Percentiles rank a stretch among this genome's conserved stretches.
Conservation (phyloP, 2,888 invertebrate species). For the Stramonita haemastoma region DNA sequence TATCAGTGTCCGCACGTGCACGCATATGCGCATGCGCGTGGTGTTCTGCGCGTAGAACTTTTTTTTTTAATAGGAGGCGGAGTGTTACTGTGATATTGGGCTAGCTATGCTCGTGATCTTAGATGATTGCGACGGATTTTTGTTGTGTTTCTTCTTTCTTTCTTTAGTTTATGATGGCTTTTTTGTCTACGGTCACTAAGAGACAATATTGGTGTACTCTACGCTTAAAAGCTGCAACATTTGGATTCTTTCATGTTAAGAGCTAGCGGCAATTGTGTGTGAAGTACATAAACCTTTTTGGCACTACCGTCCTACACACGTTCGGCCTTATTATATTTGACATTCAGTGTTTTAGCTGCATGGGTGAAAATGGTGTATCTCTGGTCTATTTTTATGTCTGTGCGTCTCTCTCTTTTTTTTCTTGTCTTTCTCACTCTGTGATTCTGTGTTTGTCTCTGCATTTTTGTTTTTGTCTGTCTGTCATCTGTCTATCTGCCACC, state of each 20-base stretch:
- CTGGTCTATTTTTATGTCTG: not conserved
- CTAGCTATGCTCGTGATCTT: too few species aligned
- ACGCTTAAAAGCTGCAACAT: too few species aligned
- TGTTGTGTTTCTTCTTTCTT: too few species aligned
- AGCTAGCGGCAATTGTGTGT: not conserved
- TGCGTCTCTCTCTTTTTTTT: not conserved
- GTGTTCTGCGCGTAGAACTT: not conserved
- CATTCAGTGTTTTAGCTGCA: not conserved
- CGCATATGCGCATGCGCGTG: not conserved
- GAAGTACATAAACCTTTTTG: constrained; percentile 5
- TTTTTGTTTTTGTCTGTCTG: not conserved
- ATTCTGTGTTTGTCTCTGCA: not conserved
- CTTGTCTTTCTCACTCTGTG: not conserved
- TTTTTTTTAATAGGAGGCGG: too few species aligned
- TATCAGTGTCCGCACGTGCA: not conserved
- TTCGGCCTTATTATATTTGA: not conserved
- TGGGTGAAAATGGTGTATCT: not conserved
- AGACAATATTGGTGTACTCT: too few species aligned
- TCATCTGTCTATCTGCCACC: not conserved
- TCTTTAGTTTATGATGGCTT: too few species aligned
- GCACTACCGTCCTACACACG: not conserved
- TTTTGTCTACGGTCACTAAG: too few species aligned
- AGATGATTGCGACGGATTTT: too few species aligned
- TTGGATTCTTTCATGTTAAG: too few species aligned
- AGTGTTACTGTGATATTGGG: too few species aligned